Evolutionary conservation across 2,797 vertebrate genomes (phyloP).

Genomic region (Lagodon rhomboides): DNA sequence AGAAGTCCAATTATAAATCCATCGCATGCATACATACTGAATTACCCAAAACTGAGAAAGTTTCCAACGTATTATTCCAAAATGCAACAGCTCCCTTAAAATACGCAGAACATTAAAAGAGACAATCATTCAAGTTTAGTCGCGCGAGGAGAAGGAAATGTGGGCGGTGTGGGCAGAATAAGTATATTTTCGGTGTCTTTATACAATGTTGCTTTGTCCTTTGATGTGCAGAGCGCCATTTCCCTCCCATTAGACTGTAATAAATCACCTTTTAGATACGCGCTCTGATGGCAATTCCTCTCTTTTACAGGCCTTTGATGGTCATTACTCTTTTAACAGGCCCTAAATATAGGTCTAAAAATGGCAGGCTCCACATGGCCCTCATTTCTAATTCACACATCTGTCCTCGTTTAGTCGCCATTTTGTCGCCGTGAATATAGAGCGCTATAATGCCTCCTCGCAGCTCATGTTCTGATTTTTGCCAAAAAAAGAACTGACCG

Average conservation of each 20-base stretch:
- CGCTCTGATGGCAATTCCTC: conserved; percentile 82
- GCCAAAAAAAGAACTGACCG: conserved; percentile 48
- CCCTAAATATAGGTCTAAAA: conserved; percentile 87
- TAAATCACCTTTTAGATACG: conserved; percentile 87
- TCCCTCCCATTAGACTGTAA: conserved; percentile 84
- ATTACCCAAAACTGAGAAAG: conserved; percentile 16
- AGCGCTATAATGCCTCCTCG: conserved; percentile 59
- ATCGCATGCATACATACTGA: conserved; percentile 16
- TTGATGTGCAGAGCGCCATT: conserved; percentile 81
- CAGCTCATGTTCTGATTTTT: conserved; percentile 44
- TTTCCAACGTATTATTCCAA: conserved; percentile 36
- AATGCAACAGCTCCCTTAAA: conserved; percentile 37
- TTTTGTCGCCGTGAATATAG: conserved; percentile 76
- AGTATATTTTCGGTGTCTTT: conserved; percentile 73
- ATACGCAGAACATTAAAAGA: conserved; percentile 51
- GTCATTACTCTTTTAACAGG: conserved; percentile 88
- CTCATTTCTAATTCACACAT: conserved; percentile 89
- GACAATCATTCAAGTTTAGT: conserved; percentile 50
- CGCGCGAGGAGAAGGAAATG: conserved; percentile 43
- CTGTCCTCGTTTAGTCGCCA: conserved; percentile 85
- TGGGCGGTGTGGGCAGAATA: conserved; percentile 40
- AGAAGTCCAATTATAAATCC: conserved; percentile 41
- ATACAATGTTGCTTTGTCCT: conserved; percentile 73
- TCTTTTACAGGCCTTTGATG: conserved; percentile 85
- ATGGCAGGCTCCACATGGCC: conserved; percentile 84